Percentiles rank a stretch among this genome's conserved stretches.
Conservation (phyloP, 2,888 invertebrate species). For the Lithophane semibrunnea region DNA sequence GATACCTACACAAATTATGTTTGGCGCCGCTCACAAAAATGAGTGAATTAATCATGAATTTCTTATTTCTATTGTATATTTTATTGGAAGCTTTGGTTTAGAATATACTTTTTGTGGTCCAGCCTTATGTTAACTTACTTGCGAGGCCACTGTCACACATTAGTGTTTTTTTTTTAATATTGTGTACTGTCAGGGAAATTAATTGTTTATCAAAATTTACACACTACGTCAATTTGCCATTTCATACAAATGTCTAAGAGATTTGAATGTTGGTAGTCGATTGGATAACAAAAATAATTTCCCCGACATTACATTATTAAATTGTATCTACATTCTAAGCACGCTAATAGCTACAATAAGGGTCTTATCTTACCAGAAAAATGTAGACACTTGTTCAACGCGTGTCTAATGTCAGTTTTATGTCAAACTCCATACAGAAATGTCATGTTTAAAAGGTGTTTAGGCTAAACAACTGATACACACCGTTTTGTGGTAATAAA, state of each 20-base stretch:
- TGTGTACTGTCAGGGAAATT: too few relatives aligned
- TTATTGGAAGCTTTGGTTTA: constrained; percentile 48
- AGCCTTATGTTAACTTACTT: constrained; percentile 15
- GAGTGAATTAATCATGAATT: background rate
- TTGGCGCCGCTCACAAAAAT: background rate
- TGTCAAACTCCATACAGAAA: too few relatives aligned
- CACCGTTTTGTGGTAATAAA: too few relatives aligned
- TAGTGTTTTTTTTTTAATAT: background rate
- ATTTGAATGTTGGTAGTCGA: background rate
- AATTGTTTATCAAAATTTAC: background rate
- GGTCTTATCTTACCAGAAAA: too few relatives aligned
- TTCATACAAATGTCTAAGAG: too few relatives aligned
- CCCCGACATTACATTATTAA: too few relatives aligned
- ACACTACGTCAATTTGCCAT: too few relatives aligned
- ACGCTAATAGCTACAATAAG: background rate
- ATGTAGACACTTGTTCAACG: too few relatives aligned
- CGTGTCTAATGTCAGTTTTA: too few relatives aligned
- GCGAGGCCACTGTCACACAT: constrained; percentile 24
- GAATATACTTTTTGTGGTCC: constrained; percentile 21
- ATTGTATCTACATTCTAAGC: background rate
- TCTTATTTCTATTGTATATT: constrained; percentile 26
- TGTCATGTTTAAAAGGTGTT: too few relatives aligned
- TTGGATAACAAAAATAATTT: background rate
- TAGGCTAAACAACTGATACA: too few relatives aligned
- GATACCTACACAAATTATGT: too few relatives aligned